Percentiles rank a stretch among this genome's conserved stretches.
Conservation (phyloP, 2,113 vertebrate genomes). For the Caretta caretta region DNA sequence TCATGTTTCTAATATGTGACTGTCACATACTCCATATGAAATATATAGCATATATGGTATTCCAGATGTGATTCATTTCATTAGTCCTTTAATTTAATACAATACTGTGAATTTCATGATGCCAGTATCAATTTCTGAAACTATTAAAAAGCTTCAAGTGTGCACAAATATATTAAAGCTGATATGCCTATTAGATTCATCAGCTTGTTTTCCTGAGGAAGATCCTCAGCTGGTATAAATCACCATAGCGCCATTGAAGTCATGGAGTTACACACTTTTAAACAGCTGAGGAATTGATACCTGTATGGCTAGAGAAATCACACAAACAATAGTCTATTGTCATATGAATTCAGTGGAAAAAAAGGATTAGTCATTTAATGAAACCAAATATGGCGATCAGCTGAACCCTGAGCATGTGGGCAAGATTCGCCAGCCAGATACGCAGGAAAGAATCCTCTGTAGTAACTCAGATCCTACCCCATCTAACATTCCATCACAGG, state of each 20-base stretch:
- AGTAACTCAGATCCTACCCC: no score
- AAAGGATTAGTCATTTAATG: no score
- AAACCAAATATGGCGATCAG: no score
- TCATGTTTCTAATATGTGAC: no score
- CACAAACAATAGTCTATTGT: no score
- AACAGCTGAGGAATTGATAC: no score
- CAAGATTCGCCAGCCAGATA: no score
- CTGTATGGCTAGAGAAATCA: no score
- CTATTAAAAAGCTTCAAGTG: background rate
- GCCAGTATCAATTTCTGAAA: background rate
- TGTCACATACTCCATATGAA: accelerated
- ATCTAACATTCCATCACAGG: no score
- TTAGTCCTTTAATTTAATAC: background rate
- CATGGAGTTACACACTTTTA: background rate
- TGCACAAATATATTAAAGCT: background rate
- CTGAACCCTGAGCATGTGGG: no score
- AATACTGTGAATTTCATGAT: background rate
- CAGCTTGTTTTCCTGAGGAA: background rate
- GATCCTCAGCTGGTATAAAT: accelerated
- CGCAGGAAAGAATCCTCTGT: no score
- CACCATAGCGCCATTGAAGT: background rate
- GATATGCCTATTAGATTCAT: background rate
- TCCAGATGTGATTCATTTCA: background rate
- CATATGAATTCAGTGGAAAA: no score
- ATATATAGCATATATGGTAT: accelerated